Evolutionary conservation across 2,888 invertebrate genomes (phyloP), one percentile per base, ranked within the genome.

Genomic region (Heteromyza rotundicornis): DNA sequence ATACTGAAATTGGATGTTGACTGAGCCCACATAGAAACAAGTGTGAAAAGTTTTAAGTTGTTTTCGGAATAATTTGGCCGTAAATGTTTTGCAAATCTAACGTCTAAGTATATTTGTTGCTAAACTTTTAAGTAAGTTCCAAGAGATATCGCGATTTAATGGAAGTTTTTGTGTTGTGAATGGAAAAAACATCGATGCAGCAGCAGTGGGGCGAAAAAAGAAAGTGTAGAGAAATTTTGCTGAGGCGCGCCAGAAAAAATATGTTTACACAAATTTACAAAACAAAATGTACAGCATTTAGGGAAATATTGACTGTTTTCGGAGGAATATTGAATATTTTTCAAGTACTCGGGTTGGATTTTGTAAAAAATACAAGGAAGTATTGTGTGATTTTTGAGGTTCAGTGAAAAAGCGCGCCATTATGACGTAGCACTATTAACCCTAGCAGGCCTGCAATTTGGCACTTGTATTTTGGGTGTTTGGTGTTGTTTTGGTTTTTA

Each of bases 201-300:
- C n/a, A n/a, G 70, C 60, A 35, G 64, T 62, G 65, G 64, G n/a
- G 62, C 59, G 61, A 61, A 64, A 78, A 78, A 79, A 77, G 77
- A 79, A 78, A 79, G 79, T 79, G 78, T 79, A 79, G 79, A 79
- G 79, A 79, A 79, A 79, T 79, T 79, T 79, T 78, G 32, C 50
- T 32, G 44, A 8, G 10, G 19, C 17, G 20, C 32, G 40, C 35
- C 17, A 47, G 47, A 17, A 19, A 19, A 47, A 47, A 47, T 47
- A 47, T 47, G 20, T 47, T 47, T 47, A 47, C 20, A 19, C 20
- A 14, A 14, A 40, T 40, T 40, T n/a, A 40, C 40, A 40, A 3
- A 2, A 5, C 17, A 40, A 40, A 40, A 3, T 10, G 32, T 32
- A 32, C 32, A 8, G 7, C 32, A 32, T 32, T 32, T 8, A 32